Evolutionary conservation across 2,113 vertebrate genomes (phyloP), one percentile per base, ranked within the genome.

Genomic region (Camelus bactrianus): DNA sequence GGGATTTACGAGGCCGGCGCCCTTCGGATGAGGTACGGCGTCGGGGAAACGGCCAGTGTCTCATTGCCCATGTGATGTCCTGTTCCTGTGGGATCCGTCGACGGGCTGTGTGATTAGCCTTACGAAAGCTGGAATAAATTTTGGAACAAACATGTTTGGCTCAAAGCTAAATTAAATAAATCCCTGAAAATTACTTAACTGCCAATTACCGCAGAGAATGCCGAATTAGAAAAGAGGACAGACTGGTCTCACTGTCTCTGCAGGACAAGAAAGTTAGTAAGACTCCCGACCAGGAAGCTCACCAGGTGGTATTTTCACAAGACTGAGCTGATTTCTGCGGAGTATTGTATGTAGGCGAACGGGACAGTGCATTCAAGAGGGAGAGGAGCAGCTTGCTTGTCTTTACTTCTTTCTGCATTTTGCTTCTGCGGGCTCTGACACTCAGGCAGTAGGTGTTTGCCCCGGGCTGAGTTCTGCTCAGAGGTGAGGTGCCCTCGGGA

Each of bases 1-100:
- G 2, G 19, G 0, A 2, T 2, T 0, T 11, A 0, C 0, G 0
- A 8, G 0, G 26, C 10, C 0, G 1, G 11, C 0, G 1, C 11
- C 28, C 32, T 50, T 42, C 15, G 0, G 11, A 2, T 4, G 17
- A 48, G 11, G 26, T 1, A 0, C 0, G 3, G 20, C 64, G 22
- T 5, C 0, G n/a, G 4, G 56, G 42, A 6, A 4, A 1, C 1
- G 2, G 28, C 15, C 0, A 5, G 20, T 0, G 10, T 3, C 1
- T 2, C 1, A 0, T 3, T 16, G 56, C 38, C 42, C 26, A 6
- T 4, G 50, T 3, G 38, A 8, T 16, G 4, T 4, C 8, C 22
- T 1, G 6, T 4, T 38, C 13, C 5, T 1, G 15, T 5, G 5
- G 9, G 1, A 1, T 32, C 15, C 0, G 15, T n/a, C 32, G 19